These are phyloP conservation scores for Tethea ocularis DNA, from an alignment of 2,888 invertebrate species.

Conservation along the genomic window DNA sequence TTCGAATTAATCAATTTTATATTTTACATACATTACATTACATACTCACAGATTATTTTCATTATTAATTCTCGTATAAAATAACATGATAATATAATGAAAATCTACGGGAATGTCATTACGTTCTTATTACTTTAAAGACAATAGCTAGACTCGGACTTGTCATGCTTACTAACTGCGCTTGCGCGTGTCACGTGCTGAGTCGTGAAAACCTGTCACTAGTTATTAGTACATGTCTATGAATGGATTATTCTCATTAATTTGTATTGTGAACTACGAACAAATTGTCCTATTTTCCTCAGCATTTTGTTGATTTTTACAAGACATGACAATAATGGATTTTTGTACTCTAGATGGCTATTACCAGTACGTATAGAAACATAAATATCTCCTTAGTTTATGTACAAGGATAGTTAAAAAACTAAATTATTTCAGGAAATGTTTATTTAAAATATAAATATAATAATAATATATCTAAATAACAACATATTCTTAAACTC, in stretches of 20 bases:
- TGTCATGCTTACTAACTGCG: background rate
- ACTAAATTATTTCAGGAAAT: conserved; percentile 52
- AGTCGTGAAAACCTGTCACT: background rate
- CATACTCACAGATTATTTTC: too few relatives aligned
- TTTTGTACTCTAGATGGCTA: background rate
- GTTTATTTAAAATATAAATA: conserved; percentile 62
- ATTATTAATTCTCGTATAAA: background rate
- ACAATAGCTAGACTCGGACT: background rate
- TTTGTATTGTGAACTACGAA: background rate
- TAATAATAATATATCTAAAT: conserved; percentile 56
- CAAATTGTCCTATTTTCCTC: background rate
- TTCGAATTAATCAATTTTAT: too few relatives aligned
- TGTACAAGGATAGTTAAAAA: conserved; percentile 22
- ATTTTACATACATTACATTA: too few relatives aligned
- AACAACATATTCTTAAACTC: conserved; percentile 66
- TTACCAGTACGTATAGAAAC: too few relatives aligned
- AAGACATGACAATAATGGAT: background rate
- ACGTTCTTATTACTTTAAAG: background rate
- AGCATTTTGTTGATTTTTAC: background rate
- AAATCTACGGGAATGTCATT: background rate
- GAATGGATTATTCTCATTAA: background rate
- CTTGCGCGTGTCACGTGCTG: background rate
- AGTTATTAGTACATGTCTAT: background rate
- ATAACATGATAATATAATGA: background rate
- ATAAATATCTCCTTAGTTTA: too few relatives aligned